A percentile compares a stretch with the other conserved stretches of the same genome.
Conservation (phyloP, 2,888 invertebrate genomes). For the Callyntrura guangdongensis region DNA sequence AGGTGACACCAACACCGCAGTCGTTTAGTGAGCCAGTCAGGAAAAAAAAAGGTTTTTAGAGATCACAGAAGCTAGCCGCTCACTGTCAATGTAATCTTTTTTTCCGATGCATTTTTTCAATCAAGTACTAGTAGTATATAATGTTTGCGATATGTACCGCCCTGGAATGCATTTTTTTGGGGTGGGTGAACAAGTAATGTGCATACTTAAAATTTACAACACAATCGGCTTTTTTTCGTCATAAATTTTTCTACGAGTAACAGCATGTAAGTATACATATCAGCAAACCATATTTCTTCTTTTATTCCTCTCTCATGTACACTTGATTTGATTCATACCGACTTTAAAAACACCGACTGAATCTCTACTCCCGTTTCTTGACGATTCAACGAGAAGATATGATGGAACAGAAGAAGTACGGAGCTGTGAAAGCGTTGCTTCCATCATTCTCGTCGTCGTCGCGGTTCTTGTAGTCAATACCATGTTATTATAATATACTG, state of each 20-base stretch:
- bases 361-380: constrained; percentile 12
- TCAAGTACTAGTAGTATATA: neutral
- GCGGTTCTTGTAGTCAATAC: constrained; percentile 7
- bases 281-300: constrained; percentile 40
- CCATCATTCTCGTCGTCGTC: constrained; percentile 28
- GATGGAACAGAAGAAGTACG: constrained; percentile 27
- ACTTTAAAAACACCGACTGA: constrained; percentile 70
- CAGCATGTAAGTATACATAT: neutral
- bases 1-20: constrained; percentile 67
- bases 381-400: constrained; percentile 15
- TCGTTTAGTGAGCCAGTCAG: constrained; percentile 22
- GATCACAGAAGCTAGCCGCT: constrained; percentile 54
- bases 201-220: neutral
- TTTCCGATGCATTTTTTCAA: constrained; percentile 9
- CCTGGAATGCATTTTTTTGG: neutral
- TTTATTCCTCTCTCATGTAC: neutral
- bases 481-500: neutral
- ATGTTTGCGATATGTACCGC: neutral
- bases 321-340: constrained; percentile 49
- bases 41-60: constrained; percentile 57
- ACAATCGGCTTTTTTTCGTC: neutral
- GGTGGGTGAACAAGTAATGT: neutral
- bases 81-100: neutral
- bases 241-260: neutral
- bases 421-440: constrained; percentile 60